Evolutionary conservation across 2,888 invertebrate species (phyloP).

Genomic region (Chironomus tentans): DNA sequence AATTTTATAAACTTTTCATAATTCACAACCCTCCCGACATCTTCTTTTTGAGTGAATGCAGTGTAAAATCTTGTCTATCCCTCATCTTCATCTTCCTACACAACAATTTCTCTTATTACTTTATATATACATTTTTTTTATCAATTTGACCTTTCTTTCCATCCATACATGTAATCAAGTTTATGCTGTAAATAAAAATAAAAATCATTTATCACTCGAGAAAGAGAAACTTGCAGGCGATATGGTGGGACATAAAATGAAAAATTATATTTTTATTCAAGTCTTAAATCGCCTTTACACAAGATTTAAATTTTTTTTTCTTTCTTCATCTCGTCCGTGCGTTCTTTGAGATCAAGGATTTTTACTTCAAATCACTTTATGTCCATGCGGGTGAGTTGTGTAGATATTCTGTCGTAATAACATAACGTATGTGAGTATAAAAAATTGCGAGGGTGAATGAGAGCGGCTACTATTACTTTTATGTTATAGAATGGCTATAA

Average conservation of each 20-base stretch:
- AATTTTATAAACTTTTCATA: conserved; percentile 15
- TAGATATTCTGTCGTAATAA: background rate
- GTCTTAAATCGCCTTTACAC: conserved; percentile 27
- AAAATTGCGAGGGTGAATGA: background rate
- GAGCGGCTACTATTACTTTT: too few species aligned
- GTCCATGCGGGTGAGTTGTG: background rate
- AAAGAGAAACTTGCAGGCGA: too few species aligned
- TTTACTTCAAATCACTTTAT: conserved; percentile 2
- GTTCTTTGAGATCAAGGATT: conserved; percentile 1
- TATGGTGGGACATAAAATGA: conserved; percentile 8
- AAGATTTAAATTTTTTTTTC: conserved; percentile 20
- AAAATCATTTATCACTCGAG: conserved; percentile 25
- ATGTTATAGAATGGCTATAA: conserved; percentile 3
- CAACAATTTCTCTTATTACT: background rate
- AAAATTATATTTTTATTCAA: conserved; percentile 27
- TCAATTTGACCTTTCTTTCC: conserved; percentile 24
- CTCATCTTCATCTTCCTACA: background rate
- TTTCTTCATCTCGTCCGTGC: background rate
- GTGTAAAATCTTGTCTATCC: background rate
- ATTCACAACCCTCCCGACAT: background rate
- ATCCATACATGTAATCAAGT: conserved; percentile 25
- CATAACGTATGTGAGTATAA: too few species aligned
- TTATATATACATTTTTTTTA: background rate
- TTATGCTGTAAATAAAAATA: conserved; percentile 27
- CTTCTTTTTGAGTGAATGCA: too few species aligned